Percentiles rank a stretch among this genome's conserved stretches.
Conservation (phyloP, 2,113 vertebrate genomes). For the Cacatua alba region DNA sequence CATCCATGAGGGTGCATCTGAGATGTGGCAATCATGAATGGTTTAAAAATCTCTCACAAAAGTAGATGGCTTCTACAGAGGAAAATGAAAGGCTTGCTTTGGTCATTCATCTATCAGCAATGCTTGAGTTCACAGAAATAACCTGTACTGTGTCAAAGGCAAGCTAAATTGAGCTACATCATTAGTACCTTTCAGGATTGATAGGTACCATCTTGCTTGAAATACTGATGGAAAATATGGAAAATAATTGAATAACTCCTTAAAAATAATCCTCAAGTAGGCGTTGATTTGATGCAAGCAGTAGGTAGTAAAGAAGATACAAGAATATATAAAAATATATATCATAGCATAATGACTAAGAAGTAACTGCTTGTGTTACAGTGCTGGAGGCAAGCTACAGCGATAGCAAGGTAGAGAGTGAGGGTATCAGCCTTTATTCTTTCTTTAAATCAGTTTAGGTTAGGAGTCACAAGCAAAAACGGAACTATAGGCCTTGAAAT, state of each 20-base stretch:
- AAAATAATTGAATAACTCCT: not conserved
- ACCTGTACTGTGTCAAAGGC: not conserved
- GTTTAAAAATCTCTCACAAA: not conserved
- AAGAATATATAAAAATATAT: not conserved
- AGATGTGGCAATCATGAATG: not conserved
- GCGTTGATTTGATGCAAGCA: not conserved
- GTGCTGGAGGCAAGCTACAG: not conserved
- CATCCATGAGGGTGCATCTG: not conserved
- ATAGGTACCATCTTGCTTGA: not conserved
- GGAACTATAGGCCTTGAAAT: not conserved
- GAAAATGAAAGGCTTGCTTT: not conserved
- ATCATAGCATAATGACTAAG: not conserved
- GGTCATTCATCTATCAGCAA: not conserved
- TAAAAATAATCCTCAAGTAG: not conserved
- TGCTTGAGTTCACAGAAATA: not conserved
- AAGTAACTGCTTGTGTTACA: not conserved
- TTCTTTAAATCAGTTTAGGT: not conserved
- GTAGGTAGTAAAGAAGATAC: not conserved
- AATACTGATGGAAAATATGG: not conserved
- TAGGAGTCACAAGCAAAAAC: not conserved
- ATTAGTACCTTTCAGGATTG: not conserved
- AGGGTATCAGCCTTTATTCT: not conserved
- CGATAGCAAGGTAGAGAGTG: not conserved
- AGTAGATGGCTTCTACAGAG: not conserved
- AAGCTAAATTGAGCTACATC: not conserved